phyloP scores from a whole-genome alignment of 2,797 vertebrate genomes.

The Chaenodraco wilsoni region DNA sequence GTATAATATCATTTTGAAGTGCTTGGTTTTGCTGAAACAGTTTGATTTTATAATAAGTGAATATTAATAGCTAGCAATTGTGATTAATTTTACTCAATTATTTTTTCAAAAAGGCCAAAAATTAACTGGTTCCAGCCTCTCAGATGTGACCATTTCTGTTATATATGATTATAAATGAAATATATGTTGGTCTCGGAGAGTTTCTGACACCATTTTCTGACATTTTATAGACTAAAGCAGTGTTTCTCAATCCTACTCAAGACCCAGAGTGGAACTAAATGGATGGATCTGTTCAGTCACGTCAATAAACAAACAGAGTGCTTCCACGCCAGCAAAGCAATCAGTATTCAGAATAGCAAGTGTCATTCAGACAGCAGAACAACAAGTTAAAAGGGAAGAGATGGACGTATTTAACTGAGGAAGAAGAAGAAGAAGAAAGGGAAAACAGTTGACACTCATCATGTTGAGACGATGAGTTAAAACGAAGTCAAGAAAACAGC shows the following conservation, averaged over 20 bases:
- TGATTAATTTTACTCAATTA: too few species aligned
- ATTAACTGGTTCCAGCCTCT: not conserved
- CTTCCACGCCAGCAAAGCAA: not conserved
- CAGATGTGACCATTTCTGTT: not conserved
- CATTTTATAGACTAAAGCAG: slow-evolving; percentile 12
- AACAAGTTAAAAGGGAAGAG: not conserved
- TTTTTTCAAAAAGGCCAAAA: slow-evolving; percentile 5
- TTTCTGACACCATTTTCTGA: not conserved
- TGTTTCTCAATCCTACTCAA: slow-evolving; percentile 5
- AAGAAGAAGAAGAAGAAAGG: not conserved
- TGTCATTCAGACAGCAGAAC: slow-evolving; percentile 20
- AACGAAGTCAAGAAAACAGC: not conserved
- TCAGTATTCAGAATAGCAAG: slow-evolving; percentile 20
- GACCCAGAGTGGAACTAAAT: slow-evolving; percentile 12
- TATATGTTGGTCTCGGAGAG: not conserved
- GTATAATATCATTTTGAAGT: slow-evolving; percentile 17
- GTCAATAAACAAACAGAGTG: slow-evolving; percentile 18
- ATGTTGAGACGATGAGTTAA: not conserved
- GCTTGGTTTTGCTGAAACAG: slow-evolving; percentile 9
- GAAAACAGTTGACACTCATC: slow-evolving; percentile 7
- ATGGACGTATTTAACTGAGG: not conserved
- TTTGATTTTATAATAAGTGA: slow-evolving; percentile 30
- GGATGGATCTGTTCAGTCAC: slow-evolving; percentile 26
- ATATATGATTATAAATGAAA: not conserved
- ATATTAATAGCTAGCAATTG: not conserved